Conservation (phyloP, 1,140 invertebrate genomes). For the silkworm (Bombyx mori) region ASM3026992v2 NC_085114.1:3279001-3279500, state of each 20-base stretch:
- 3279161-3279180: constrained; percentile 42
- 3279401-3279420: neutral
- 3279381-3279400: too few relatives aligned
- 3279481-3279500: neutral
- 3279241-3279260: neutral
- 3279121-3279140: constrained; percentile 43
- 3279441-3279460: constrained; percentile 25
- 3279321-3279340: neutral
- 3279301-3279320: constrained; percentile 3
- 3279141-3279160: constrained; percentile 58
- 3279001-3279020: neutral
- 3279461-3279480: constrained; percentile 11
- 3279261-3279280: constrained; percentile 27
- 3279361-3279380: neutral
- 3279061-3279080: constrained; percentile 6
- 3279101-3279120: constrained; percentile 35
- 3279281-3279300: constrained; percentile 67
- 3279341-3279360: neutral
- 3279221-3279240: constrained; percentile 40
- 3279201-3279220: constrained; percentile 25
- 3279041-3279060: constrained; percentile 49
- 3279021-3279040: constrained; percentile 27
- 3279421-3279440: constrained; percentile 36
- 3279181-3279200: constrained; percentile 18
- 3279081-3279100: constrained; percentile 49